These are phyloP conservation scores for Monarcha castaneiventris DNA, from an alignment of 2,113 vertebrate genomes.

Conservation along the genomic window DNA sequence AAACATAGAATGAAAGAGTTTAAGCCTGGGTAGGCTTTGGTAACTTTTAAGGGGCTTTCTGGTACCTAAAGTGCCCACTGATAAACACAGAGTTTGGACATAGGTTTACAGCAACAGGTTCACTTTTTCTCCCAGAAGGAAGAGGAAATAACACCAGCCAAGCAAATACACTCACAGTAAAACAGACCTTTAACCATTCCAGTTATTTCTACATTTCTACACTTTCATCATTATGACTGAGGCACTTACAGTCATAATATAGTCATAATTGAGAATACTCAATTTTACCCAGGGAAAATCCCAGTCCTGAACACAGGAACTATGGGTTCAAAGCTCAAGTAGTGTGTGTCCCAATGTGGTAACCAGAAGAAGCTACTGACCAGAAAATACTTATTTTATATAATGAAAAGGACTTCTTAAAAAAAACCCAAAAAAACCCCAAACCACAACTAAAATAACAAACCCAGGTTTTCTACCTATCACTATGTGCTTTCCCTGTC, in stretches of 20 bases:
- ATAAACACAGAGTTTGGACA: neutral
- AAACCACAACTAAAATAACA: neutral
- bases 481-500: neutral
- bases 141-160: neutral
- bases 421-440: accelerated
- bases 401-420: neutral
- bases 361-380: neutral
- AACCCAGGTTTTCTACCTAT: neutral
- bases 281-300: neutral
- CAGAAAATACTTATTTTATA: neutral
- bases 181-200: neutral
- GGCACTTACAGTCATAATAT: neutral
- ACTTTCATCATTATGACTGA: neutral
- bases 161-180: neutral
- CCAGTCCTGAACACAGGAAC: neutral
- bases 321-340: neutral
- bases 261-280: neutral
- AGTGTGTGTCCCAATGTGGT: neutral
- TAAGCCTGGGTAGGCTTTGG: neutral
- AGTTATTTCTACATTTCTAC: neutral
- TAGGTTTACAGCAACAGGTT: neutral
- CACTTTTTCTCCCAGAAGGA: neutral
- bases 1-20: neutral
- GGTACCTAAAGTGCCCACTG: neutral
- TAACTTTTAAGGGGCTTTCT: neutral